These are phyloP conservation scores for Cyaniris semiargus DNA, from an alignment of 2,888 invertebrate species.

Conservation along the genomic window DNA sequence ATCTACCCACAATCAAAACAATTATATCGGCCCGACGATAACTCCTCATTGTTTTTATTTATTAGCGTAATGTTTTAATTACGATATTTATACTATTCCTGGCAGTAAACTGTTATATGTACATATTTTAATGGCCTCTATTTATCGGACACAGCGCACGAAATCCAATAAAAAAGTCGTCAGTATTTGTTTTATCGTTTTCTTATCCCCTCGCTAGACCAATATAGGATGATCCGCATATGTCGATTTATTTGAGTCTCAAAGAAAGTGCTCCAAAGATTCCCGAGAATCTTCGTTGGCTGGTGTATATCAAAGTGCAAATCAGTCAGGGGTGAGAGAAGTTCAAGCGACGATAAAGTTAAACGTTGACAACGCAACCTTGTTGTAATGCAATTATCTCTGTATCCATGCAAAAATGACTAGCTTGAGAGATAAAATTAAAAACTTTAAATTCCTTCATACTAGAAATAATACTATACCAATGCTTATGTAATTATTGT, in stretches of 20 bases:
- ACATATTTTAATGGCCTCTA: not conserved
- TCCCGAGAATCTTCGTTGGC: constrained; percentile 46
- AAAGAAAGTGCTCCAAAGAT: not conserved
- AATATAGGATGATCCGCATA: constrained; percentile 14
- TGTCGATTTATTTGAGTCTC: not conserved
- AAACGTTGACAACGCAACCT: constrained; percentile 60
- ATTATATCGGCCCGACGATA: not conserved
- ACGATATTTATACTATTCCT: constrained; percentile 16
- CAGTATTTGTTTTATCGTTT: constrained; percentile 12
- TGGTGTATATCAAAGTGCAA: constrained; percentile 60
- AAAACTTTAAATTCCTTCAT: not conserved
- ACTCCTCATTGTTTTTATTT: constrained; percentile 4
- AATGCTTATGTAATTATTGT: not conserved
- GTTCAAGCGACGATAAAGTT: constrained; percentile 59
- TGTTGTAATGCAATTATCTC: constrained; percentile 54
- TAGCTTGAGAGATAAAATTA: not conserved
- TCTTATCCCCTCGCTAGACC: not conserved
- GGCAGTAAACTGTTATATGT: not conserved
- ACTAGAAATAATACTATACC: not conserved
- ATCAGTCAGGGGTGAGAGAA: constrained; percentile 65
- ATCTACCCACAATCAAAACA: constrained; percentile 35
- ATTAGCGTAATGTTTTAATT: constrained; percentile 20
- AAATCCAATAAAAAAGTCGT: constrained; percentile 12
- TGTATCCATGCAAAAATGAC: constrained; percentile 52
- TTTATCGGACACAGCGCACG: not conserved